Base-by-base conservation (phyloP, 2,888 invertebrate genomes). In the Microctonus hyperodae region DNA sequence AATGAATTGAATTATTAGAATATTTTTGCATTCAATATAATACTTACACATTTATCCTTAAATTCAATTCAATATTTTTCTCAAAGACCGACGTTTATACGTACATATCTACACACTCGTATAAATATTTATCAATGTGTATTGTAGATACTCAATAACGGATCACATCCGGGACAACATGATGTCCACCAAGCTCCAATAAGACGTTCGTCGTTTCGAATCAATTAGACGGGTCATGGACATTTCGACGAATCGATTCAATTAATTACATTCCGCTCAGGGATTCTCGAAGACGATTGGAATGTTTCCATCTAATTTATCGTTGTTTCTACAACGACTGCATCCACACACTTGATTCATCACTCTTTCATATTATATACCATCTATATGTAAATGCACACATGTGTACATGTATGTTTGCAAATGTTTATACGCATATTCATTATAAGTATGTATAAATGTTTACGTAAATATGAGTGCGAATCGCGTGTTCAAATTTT, bases 261-360 rank as follows among this genome's bases (percentile, higher is more conserved):
- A 25, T 56, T 63, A 63, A 63, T 63, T 63, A 63, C 40, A 53
- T 55, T 63, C 53, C 63, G 11, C 31, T 53, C 23, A 37, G 51
- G 28, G 35, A 55, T 56, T 55, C 33, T 55, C 11, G 44, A 63
- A 56, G 63, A 63, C 55, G 55, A 35, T 55, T 23, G 44, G 20
- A 28, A 63, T 63, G 55, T 57, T n/a, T 40, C 55, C 25, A 40
- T 55, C 25, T 63, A 63, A 63, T 63, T 63, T 63, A 55, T 63
- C 35, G 31, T 51, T 28, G 10, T 40, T n/a, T 55, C n/a, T 13
- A 40, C 16, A 63, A 56, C 37, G 11, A 22, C 10, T 20, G 57
- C 40, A 20, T 51, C 16, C n/a, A 44, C 44, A 57, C 20, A 28
- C 44, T 28, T 28, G 33, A 33, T 28, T 23, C 13, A 23, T 6